These are phyloP conservation scores for Eupithecia vulgata DNA, from an alignment of 2,888 invertebrate species.

Conservation along the genomic window DNA sequence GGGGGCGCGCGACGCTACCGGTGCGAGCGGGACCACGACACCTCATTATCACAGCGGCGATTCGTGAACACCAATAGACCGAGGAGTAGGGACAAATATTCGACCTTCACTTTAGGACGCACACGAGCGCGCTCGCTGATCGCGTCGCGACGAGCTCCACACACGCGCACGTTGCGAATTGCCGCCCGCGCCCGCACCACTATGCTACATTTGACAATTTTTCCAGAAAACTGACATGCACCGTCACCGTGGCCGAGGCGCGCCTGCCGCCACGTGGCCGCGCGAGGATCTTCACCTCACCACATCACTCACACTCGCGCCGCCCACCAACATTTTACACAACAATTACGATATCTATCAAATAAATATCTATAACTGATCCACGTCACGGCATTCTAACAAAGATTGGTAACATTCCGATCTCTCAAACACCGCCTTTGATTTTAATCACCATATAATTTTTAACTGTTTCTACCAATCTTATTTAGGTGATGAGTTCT, in stretches of 20 bases:
- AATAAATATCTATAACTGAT: slow-evolving; percentile 46
- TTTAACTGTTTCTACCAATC: slow-evolving; percentile 16
- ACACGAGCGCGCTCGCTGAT: slow-evolving; percentile 68
- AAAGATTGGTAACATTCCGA: slow-evolving; percentile 46
- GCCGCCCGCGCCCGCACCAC: slow-evolving; percentile 58
- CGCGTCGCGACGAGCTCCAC: slow-evolving; percentile 68
- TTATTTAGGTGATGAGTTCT: not conserved
- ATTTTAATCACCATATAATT: slow-evolving; percentile 31
- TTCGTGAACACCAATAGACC: slow-evolving; percentile 83
- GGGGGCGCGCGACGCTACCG: slow-evolving; percentile 48
- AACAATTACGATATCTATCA: slow-evolving; percentile 45
- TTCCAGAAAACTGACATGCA: slow-evolving; percentile 82
- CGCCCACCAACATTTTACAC: slow-evolving; percentile 39
- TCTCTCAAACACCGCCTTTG: slow-evolving; percentile 42
- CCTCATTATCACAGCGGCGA: slow-evolving; percentile 80
- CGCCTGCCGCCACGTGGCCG: slow-evolving; percentile 68
- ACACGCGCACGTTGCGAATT: slow-evolving; percentile 71
- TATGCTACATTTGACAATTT: slow-evolving; percentile 82
- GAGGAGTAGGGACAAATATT: slow-evolving; percentile 83
- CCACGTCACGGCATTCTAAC: slow-evolving; percentile 45
- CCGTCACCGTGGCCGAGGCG: slow-evolving; percentile 69
- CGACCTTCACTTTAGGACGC: slow-evolving; percentile 83
- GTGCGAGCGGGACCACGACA: slow-evolving; percentile 74
- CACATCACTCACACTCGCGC: slow-evolving; percentile 38
- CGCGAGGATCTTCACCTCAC: slow-evolving; percentile 49